phyloP scores from a whole-genome alignment of 2,888 invertebrate genomes.

The Drosophila rubida region DNA sequence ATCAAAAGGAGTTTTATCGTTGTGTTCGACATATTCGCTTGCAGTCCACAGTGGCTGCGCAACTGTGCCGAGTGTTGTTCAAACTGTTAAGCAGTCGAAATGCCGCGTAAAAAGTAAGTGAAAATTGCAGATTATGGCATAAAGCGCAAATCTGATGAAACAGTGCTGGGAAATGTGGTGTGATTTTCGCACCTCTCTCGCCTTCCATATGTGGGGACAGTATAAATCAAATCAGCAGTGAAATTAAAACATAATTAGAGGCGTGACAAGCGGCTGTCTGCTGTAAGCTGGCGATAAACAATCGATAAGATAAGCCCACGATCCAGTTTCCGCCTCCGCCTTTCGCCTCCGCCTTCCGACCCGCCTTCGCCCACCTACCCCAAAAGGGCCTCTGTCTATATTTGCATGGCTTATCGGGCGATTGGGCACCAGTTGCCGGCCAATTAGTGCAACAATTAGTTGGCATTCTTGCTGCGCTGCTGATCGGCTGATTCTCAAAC shows the following conservation, averaged over 20 bases:
- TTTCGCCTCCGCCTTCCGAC: slow-evolving; percentile 1
- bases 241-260: slow-evolving; percentile 78
- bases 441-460: slow-evolving; percentile 8
- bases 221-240: slow-evolving; percentile 68
- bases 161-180: slow-evolving; percentile 31
- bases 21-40: slow-evolving; percentile 1
- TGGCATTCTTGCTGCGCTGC: background rate
- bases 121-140: slow-evolving; percentile 6
- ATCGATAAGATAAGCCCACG: slow-evolving; percentile 61
- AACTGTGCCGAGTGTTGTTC: slow-evolving; percentile 30
- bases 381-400: slow-evolving; percentile 19
- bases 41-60: slow-evolving; percentile 9
- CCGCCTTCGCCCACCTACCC: slow-evolving; percentile 8
- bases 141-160: slow-evolving; percentile 33
- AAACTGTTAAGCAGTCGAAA: slow-evolving; percentile 52
- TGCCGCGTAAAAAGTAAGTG: slow-evolving; percentile 82
- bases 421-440: background rate
- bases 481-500: background rate
- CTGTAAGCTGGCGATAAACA: slow-evolving; percentile 33
- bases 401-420: slow-evolving; percentile 18
- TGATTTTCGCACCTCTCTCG: slow-evolving; percentile 8
- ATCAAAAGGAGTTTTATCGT: slow-evolving; percentile 31
- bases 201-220: slow-evolving; percentile 28
- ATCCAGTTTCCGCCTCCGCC: slow-evolving; percentile 25
- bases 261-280: slow-evolving; percentile 72